Base-by-base conservation (phyloP, 2,888 invertebrate species). In the Mystacides longicornis region DNA sequence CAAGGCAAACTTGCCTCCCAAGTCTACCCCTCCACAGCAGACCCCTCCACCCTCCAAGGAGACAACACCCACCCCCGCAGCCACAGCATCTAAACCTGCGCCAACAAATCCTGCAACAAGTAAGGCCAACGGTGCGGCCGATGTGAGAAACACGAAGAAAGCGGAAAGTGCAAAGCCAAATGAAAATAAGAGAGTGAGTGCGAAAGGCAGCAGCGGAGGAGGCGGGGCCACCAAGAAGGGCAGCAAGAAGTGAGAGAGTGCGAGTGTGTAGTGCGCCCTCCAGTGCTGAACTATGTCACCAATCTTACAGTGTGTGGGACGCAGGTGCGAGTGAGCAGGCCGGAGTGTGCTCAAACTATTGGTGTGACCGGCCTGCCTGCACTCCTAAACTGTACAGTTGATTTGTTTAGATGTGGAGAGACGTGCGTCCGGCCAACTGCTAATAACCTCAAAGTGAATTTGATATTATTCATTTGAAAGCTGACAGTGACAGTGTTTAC, bases 1-100 rank as follows among this genome's bases (percentile, higher is more conserved):
- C 2, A 49, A 58, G 19, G 60, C 60, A 23, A 60, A 60, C 20
- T 56, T 60, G 5, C 60, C 60, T 0, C 31, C 60, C 4, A 56
- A 55, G 49, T 50, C 27, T 11, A 5, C 53, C n/a, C 3, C 57
- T 14, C 37, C 43, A 1, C 42, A 45, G 5, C 37, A 37, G 14
- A 14, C 37, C 14, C 45, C 54, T 1, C 51, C 19, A 2, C 46
- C 57, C 2, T 14, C 50, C 5, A 50, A 49, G 2, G 50, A 54
- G 9, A 4, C 51, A 1, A 7, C 55, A 2, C 31, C 54, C 2
- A 31, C 56, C 18, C n/a, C 50, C 27, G 23, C 49, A 1, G 5
- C 54, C 20, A 23, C 22, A 2, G n/a, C 47, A 11, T 33, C 45
- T 14, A 31, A 50, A 43, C 21, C 46, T 2, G 21, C 42, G 16